Evolutionary conservation across 2,113 vertebrate genomes (phyloP).

Genomic region (Dascyllus trimaculatus): DNA sequence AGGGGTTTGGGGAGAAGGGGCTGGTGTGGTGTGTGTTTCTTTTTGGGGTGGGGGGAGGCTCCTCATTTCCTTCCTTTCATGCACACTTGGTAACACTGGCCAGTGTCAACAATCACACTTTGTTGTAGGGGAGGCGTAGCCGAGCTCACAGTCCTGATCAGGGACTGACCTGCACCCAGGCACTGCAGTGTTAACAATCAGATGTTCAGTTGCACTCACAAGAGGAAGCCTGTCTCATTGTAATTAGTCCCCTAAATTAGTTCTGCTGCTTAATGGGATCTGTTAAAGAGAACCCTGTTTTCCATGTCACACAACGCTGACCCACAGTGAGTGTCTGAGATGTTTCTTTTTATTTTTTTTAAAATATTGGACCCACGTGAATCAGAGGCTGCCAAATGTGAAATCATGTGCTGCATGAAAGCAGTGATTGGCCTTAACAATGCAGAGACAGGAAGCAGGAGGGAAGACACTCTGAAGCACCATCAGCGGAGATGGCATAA

Average conservation of each 20-base stretch:
- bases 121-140: constrained; percentile 57
- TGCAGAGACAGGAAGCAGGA: constrained; percentile 2
- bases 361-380: neutral
- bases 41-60: constrained; percentile 28
- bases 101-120: constrained; percentile 77
- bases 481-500: neutral
- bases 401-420: constrained; percentile 37
- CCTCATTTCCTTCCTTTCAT: constrained; percentile 58
- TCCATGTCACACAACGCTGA: neutral
- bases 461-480: constrained; percentile 2
- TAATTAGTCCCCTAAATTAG: constrained; percentile 20
- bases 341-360: neutral
- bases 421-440: constrained; percentile 30
- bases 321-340: neutral
- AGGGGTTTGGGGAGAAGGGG: neutral
- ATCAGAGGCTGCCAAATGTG: constrained; percentile 16
- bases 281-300: constrained; percentile 1
- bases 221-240: constrained; percentile 26
- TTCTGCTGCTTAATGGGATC: constrained; percentile 22
- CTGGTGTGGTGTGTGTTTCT: neutral
- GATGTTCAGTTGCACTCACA: constrained; percentile 25
- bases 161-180: constrained; percentile 41
- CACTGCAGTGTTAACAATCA: constrained; percentile 57
- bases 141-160: constrained; percentile 48
- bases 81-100: constrained; percentile 57